phyloP scores from a whole-genome alignment of 2,888 invertebrate species.

The Penaeus monodon region DNA sequence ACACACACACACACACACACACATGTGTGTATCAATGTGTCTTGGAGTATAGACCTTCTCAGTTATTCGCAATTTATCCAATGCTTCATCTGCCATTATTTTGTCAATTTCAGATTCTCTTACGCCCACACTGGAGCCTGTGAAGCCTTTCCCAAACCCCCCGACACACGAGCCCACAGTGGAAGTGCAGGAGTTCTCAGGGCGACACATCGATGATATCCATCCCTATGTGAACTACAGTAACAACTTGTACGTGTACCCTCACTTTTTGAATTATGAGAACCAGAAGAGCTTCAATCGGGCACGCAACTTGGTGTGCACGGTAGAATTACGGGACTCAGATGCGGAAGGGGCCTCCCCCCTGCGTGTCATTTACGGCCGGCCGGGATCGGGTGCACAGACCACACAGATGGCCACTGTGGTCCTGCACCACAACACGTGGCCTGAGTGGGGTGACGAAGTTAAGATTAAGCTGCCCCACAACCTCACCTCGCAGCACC shows the following conservation, averaged over 20 bases:
- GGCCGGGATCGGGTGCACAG: constrained; percentile 76
- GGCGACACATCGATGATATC: constrained; percentile 74
- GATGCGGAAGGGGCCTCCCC: constrained; percentile 81
- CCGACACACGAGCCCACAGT: constrained; percentile 81
- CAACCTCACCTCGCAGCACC: constrained; percentile 86
- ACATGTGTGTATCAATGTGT: background rate
- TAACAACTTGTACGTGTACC: constrained; percentile 94
- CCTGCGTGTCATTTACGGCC: constrained; percentile 84
- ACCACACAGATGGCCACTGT: constrained; percentile 75
- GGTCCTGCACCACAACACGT: constrained; percentile 90
- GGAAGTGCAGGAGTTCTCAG: constrained; percentile 85
- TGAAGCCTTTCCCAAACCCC: constrained; percentile 88
- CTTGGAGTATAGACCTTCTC: too few relatives aligned
- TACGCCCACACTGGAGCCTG: constrained; percentile 84
- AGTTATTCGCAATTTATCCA: background rate
- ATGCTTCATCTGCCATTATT: constrained; percentile 1
- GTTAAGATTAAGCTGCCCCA: constrained; percentile 91
- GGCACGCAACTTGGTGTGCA: constrained; percentile 94
- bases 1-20: background rate
- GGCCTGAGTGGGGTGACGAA: constrained; percentile 93
- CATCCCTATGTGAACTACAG: constrained; percentile 86
- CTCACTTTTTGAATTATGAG: constrained; percentile 86
- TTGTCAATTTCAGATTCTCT: constrained; percentile 79
- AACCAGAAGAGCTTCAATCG: constrained; percentile 90
- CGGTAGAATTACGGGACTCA: constrained; percentile 86